phyloP scores from a whole-genome alignment of 1,140 invertebrate genomes.

The Drosophila pseudoananassae region DNA sequence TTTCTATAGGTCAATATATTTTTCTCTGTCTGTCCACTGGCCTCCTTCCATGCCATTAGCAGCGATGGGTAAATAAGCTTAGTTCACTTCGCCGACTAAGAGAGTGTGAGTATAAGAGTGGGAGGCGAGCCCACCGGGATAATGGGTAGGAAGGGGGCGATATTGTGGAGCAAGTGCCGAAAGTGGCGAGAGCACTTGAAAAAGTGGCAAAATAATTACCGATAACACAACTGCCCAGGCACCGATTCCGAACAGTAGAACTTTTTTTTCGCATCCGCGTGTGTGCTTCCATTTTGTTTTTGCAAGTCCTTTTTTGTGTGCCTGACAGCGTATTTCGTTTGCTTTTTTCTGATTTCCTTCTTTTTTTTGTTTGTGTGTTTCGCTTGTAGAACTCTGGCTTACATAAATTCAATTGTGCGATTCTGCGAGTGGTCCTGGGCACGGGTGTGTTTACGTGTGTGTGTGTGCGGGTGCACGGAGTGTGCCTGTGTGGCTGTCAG shows the following conservation, averaged over 20 bases:
- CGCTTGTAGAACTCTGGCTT: constrained; percentile 34
- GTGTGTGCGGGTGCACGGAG: too few relatives aligned
- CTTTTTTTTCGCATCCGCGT: constrained; percentile 11
- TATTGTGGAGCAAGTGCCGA: constrained; percentile 3
- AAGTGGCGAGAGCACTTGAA: constrained; percentile 56
- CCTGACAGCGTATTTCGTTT: constrained; percentile 1
- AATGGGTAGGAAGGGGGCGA: background rate
- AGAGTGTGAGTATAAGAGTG: background rate
- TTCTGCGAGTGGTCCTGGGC: constrained; percentile 1
- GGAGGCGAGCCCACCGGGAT: background rate
- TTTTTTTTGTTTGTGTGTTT: constrained; percentile 11
- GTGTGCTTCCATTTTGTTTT: background rate
- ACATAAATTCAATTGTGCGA: constrained; percentile 71
- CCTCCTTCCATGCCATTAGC: constrained; percentile 28
- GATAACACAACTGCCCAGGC: constrained; percentile 42
- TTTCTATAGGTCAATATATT: background rate
- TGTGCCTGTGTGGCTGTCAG: constrained; percentile 31
- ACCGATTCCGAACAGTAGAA: constrained; percentile 29
- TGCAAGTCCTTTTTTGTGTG: too few relatives aligned
- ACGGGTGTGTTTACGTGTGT: constrained; percentile 31
- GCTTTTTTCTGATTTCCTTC: constrained; percentile 6
- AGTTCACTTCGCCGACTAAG: constrained; percentile 15
- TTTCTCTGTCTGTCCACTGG: constrained; percentile 15
- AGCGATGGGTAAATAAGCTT: constrained; percentile 40
- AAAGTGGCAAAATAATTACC: constrained; percentile 76